phyloP scores from a whole-genome alignment of 2,888 invertebrate genomes.

The Lydus trimaculatus region DNA sequence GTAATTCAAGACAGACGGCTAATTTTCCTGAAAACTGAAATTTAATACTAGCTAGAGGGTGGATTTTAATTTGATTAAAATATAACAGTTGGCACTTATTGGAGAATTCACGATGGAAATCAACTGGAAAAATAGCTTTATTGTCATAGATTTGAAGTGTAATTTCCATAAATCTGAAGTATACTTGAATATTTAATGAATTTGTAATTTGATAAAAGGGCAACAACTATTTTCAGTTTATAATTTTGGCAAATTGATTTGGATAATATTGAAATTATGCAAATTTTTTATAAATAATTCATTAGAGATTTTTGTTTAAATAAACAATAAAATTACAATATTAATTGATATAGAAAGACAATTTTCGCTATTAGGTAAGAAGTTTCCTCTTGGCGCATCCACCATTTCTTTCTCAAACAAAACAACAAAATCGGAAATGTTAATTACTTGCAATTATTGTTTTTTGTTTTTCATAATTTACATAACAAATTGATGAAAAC shows the following conservation, averaged over 20 bases:
- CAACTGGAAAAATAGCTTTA: too few species aligned
- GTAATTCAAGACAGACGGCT: neutral
- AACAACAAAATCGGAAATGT: too few species aligned
- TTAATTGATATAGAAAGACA: neutral
- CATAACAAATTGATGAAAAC: too few species aligned
- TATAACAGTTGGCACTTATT: neutral
- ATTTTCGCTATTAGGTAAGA: neutral
- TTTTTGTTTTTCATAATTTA: too few species aligned
- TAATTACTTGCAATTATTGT: too few species aligned
- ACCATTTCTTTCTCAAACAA: neutral
- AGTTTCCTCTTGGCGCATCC: neutral
- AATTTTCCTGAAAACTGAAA: neutral
- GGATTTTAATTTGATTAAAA: neutral
- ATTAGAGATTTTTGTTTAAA: neutral
- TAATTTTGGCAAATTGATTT: too few species aligned
- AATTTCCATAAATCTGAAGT: too few species aligned
- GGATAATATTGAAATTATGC: too few species aligned
- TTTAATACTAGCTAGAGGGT: neutral
- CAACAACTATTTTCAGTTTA: too few species aligned
- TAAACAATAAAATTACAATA: constrained; percentile 2
- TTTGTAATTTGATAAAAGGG: too few species aligned
- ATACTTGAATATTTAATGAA: too few species aligned
- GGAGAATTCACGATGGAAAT: neutral
- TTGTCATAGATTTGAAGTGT: too few species aligned
- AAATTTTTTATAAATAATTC: neutral